These are phyloP conservation scores for Tursiops truncatus DNA, from an alignment of 2,113 vertebrate genomes.

Conservation along the genomic window DNA sequence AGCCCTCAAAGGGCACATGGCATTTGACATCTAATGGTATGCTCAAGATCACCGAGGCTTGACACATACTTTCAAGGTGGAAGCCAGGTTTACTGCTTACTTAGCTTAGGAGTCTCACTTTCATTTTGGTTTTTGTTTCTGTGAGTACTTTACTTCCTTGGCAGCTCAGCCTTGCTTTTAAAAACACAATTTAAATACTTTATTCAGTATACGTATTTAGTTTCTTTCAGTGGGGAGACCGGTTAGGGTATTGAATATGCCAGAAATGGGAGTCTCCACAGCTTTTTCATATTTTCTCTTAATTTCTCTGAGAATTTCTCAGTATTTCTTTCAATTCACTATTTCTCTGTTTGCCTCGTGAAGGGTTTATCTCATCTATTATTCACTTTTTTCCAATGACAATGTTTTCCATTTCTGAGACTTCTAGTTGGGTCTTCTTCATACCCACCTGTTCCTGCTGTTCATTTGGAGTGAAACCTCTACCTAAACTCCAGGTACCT, in stretches of 20 bases:
- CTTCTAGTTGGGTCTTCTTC: neutral
- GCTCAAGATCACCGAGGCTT: neutral
- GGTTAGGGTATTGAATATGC: neutral
- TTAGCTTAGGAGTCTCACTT: neutral
- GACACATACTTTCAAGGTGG: neutral
- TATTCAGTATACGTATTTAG: neutral
- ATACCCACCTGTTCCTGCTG: neutral
- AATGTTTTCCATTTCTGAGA: constrained; percentile 19
- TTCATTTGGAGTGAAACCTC: neutral
- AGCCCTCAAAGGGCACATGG: neutral
- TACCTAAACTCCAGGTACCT: neutral
- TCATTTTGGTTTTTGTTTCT: neutral
- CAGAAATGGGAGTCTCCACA: neutral
- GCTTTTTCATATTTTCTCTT: neutral
- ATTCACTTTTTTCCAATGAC: neutral
- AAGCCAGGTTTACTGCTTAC: neutral
- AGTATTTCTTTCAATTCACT: neutral
- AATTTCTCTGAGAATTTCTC: constrained; percentile 8
- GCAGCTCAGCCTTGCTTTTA: constrained; percentile 13
- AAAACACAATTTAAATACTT: neutral
- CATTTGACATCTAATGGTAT: neutral
- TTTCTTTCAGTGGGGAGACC: neutral
- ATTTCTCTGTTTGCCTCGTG: neutral
- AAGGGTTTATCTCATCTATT: neutral
- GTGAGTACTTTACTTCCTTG: neutral